A percentile compares a stretch with the other conserved stretches of the same genome.
These are phyloP conservation scores for Urocolius indicus DNA, from an alignment of 2,113 vertebrate species.

Conservation along the genomic window DNA sequence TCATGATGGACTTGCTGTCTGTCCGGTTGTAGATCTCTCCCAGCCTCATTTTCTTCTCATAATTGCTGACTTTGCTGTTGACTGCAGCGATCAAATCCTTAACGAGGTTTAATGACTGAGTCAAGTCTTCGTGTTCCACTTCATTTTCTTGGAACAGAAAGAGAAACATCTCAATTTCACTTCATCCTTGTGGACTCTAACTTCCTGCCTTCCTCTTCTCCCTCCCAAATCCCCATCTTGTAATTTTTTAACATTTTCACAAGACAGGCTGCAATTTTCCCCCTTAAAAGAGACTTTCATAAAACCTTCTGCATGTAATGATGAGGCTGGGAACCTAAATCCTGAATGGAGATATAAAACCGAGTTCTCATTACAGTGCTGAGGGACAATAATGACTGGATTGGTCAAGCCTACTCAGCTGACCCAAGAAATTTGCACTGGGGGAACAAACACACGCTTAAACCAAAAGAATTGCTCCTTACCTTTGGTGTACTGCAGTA, in stretches of 20 bases:
- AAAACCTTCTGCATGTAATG: background rate
- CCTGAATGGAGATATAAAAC: background rate
- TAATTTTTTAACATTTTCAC: background rate
- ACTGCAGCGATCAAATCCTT: constrained; percentile 91
- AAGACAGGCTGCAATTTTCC: background rate
- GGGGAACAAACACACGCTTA: background rate
- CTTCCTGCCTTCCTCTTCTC: background rate
- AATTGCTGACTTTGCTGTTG: constrained; percentile 92
- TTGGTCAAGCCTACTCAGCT: background rate
- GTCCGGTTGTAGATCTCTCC: constrained; percentile 89
- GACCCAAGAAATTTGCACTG: background rate
- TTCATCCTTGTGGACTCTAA: background rate
- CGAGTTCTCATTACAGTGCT: rapidly evolving
- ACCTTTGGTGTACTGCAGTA: constrained; percentile 95
- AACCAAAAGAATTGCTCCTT: background rate
- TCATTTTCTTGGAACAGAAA: constrained; percentile 82
- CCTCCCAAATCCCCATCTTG: background rate
- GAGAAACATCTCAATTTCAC: background rate
- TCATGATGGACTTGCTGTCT: constrained; percentile 95
- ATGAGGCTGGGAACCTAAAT: background rate
- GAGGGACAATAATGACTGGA: background rate
- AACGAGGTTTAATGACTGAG: constrained; percentile 84
- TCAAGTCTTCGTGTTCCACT: constrained; percentile 84
- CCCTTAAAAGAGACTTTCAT: background rate
- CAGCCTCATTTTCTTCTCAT: constrained; percentile 89